Evolutionary conservation across 2,888 invertebrate species (phyloP).

Genomic region (Phanerotoma sp.): DNA sequence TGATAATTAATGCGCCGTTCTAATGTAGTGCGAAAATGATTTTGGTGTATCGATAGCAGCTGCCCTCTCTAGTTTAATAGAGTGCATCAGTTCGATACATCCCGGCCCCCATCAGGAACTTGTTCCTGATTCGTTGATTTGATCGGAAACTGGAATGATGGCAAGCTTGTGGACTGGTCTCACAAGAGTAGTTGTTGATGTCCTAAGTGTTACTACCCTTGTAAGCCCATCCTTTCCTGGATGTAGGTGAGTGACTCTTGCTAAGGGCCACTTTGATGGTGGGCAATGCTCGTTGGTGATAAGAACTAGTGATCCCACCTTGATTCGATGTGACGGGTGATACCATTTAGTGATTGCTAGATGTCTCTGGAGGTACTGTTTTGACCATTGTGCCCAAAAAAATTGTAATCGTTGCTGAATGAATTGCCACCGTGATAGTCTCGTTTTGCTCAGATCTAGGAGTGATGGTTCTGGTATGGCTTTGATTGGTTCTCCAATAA

Average conservation of each 20-base stretch:
- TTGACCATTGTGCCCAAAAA: constrained; percentile 24
- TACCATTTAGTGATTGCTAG: constrained; percentile 21
- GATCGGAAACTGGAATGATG: constrained; percentile 15
- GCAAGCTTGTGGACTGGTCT: constrained; percentile 31
- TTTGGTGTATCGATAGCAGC: too few relatives aligned
- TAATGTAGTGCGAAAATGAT: too few relatives aligned
- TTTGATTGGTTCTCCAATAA: background rate
- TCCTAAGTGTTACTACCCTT: constrained; percentile 33
- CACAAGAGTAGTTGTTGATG: constrained; percentile 24
- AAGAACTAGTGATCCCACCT: constrained; percentile 21
- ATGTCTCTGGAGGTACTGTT: constrained; percentile 14
- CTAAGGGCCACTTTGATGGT: constrained; percentile 34
- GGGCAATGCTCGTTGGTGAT: constrained; percentile 31
- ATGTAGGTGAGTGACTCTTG: constrained; percentile 25
- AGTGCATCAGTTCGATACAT: too few relatives aligned
- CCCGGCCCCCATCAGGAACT: too few relatives aligned
- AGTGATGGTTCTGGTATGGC: constrained; percentile 22
- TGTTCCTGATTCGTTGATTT: too few relatives aligned
- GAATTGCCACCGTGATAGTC: constrained; percentile 22
- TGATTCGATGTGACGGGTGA: background rate
- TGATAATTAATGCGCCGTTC: too few relatives aligned
- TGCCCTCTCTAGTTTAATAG: too few relatives aligned
- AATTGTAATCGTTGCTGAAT: constrained; percentile 6
- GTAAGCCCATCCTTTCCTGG: constrained; percentile 35
- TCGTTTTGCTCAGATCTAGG: constrained; percentile 14